Percentiles rank a stretch among this genome's conserved stretches.
Conservation (phyloP, 2,113 vertebrate genomes). For the Delphinapterus leucas region DNA sequence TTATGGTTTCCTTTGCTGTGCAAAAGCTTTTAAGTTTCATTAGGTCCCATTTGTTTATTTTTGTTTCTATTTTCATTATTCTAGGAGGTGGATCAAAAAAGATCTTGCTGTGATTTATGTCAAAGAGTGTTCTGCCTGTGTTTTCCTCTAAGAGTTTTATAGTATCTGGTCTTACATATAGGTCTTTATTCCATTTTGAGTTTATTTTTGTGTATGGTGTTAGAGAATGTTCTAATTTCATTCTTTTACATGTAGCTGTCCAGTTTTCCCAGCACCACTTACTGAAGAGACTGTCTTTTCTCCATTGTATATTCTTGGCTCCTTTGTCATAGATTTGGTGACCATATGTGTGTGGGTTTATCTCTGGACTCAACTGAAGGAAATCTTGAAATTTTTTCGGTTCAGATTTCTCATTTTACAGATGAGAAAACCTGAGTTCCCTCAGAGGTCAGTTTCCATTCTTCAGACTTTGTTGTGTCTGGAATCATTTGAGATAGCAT, state of each 20-base stretch:
- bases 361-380: not conserved
- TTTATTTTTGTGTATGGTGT: not conserved
- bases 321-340: not conserved
- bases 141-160: too few species aligned
- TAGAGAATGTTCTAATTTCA: not conserved
- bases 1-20: not conserved
- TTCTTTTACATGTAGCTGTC: not conserved
- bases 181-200: too few species aligned
- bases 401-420: conserved; percentile 27
- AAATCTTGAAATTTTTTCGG: not conserved
- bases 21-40: too few species aligned
- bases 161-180: too few species aligned
- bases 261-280: not conserved
- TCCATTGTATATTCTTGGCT: not conserved
- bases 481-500: not conserved
- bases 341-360: not conserved
- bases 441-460: not conserved
- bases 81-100: too few species aligned
- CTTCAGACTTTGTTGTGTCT: not conserved
- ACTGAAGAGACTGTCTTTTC: not conserved
- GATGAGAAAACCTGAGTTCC: not conserved
- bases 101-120: too few species aligned
- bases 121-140: too few species aligned
- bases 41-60: too few species aligned
- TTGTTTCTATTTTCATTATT: too few species aligned